Percentiles rank a stretch among this genome's conserved stretches.
Conservation (phyloP, 1,140 invertebrate species). For the Diorhabda carinulata region DNA sequence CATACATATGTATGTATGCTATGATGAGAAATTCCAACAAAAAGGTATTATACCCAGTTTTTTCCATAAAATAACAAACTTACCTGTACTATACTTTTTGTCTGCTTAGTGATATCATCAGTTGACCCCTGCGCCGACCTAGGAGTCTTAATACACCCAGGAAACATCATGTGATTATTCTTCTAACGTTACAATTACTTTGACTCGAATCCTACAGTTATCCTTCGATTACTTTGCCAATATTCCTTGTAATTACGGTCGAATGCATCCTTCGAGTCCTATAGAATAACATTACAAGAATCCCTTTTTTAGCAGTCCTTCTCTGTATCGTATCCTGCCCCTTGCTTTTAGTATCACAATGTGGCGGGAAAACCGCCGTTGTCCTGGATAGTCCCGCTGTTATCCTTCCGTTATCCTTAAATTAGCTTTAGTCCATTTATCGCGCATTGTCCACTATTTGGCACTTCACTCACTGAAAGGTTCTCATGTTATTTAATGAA, state of each 20-base stretch:
- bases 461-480: background rate
- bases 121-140: slow-evolving; percentile 54
- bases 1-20: too few species aligned
- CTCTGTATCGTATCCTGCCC: background rate
- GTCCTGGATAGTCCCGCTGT: background rate
- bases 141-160: slow-evolving; percentile 54
- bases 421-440: slow-evolving; percentile 12
- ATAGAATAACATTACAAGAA: too few species aligned
- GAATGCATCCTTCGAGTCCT: too few species aligned
- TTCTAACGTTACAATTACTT: background rate
- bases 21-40: too few species aligned
- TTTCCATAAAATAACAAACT: slow-evolving; percentile 25
- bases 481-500: background rate
- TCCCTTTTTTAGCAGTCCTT: too few species aligned
- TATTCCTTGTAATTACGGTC: too few species aligned
- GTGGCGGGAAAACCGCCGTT: background rate
- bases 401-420: slow-evolving; percentile 7
- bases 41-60: too few species aligned
- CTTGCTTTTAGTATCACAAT: too few species aligned
- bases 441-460: slow-evolving; percentile 1
- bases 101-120: slow-evolving; percentile 57
- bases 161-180: slow-evolving; percentile 50
- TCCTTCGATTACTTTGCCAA: slow-evolving; percentile 5
- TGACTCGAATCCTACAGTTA: slow-evolving; percentile 5
- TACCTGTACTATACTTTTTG: slow-evolving; percentile 58